A percentile compares a stretch with the other conserved stretches of the same genome.
Conservation (phyloP, 2,113 vertebrate genomes). For the Takifugu flavidus region DNA sequence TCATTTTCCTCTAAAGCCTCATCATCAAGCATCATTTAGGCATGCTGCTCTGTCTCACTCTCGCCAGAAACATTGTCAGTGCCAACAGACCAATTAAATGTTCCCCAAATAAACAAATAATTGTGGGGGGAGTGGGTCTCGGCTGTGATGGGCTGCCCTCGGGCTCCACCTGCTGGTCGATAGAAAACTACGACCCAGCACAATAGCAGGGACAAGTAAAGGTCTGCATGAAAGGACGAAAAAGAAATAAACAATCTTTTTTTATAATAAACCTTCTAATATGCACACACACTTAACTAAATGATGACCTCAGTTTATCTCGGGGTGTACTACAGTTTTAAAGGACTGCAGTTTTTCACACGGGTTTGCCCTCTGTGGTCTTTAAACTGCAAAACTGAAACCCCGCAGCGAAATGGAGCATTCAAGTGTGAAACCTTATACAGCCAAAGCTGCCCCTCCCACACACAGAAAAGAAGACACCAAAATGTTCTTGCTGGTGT, state of each 20-base stretch:
- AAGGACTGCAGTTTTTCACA: no score
- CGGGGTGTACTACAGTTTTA: no score
- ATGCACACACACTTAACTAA: no score
- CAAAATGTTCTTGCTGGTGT: slow-evolving; percentile 31
- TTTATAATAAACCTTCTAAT: not conserved
- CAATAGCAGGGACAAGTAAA: not conserved
- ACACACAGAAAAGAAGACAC: slow-evolving; percentile 30
- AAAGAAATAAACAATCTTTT: no score
- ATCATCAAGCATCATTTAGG: slow-evolving; percentile 64
- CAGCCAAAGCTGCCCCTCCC: slow-evolving; percentile 28
- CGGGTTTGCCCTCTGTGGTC: not conserved
- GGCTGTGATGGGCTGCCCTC: slow-evolving; percentile 21
- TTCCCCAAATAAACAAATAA: slow-evolving; percentile 37
- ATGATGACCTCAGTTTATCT: no score
- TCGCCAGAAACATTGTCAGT: slow-evolving; percentile 25
- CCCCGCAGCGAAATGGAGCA: not conserved
- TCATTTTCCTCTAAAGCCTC: slow-evolving; percentile 60
- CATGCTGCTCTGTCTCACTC: slow-evolving; percentile 46
- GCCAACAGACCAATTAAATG: slow-evolving; percentile 52
- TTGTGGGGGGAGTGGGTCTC: slow-evolving; percentile 16
- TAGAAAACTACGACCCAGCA: not conserved
- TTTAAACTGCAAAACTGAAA: slow-evolving; percentile 17
- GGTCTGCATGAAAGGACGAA: no score
- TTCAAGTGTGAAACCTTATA: slow-evolving; percentile 11
- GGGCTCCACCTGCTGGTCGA: slow-evolving; percentile 62